These are phyloP conservation scores for Andrena bicolor DNA, from an alignment of 2,888 invertebrate genomes.

Conservation along the genomic window DNA sequence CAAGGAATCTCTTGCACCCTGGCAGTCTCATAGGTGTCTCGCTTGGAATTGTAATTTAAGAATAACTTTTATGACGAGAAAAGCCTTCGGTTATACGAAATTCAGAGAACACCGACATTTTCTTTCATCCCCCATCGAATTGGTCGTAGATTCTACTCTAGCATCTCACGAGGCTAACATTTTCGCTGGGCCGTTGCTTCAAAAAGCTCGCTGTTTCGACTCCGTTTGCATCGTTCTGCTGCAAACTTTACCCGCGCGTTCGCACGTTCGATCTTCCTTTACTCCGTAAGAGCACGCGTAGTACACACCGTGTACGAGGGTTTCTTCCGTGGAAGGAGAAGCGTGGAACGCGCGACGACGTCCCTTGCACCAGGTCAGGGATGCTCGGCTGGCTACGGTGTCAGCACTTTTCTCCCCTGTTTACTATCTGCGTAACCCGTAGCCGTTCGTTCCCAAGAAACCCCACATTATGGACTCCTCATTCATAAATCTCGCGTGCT, in stretches of 20 bases:
- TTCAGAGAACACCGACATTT: not conserved
- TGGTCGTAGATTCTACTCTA: not conserved
- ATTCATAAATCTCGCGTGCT: constrained; percentile 20
- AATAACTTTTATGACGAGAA: too few species aligned
- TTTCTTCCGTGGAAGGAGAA: constrained; percentile 9
- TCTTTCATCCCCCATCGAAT: too few species aligned
- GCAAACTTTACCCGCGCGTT: not conserved
- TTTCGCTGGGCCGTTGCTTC: not conserved
- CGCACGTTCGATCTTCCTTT: not conserved
- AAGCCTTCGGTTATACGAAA: not conserved
- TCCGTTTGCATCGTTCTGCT: not conserved
- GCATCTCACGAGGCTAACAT: not conserved
- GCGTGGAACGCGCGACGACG: constrained; percentile 21
- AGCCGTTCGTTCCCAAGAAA: not conserved
- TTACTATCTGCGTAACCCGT: constrained; percentile 24
- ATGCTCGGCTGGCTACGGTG: constrained; percentile 30
- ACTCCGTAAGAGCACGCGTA: not conserved
- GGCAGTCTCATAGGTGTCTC: too few species aligned
- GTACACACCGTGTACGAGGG: constrained; percentile 2
- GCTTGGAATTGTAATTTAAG: too few species aligned
- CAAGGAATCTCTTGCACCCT: too few species aligned
- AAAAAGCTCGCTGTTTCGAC: not conserved
- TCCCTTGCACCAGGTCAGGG: constrained; percentile 53
- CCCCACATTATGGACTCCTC: not conserved
- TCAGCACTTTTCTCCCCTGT: constrained; percentile 36